Evolutionary conservation across 2,797 vertebrate species (phyloP), one percentile per base, ranked within the genome.

Genomic region (Pangasius larnaudii): DNA sequence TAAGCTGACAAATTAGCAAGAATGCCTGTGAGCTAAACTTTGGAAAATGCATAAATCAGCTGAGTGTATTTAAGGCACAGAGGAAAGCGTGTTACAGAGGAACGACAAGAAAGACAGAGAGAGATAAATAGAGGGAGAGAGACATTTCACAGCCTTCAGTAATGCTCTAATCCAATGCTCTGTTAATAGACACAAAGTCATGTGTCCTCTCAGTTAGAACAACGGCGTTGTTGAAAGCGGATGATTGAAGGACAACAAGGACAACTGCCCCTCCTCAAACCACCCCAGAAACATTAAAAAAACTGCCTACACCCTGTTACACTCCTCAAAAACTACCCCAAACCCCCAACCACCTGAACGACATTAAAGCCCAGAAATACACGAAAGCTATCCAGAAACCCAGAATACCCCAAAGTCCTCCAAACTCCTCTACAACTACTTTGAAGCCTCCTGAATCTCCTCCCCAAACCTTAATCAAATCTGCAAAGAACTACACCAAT

Each of bases 201-300:
- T 89, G 89, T 30, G 74, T 85, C 86, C 89, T 90, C 69, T 94
- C 90, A 89, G 71, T 94, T 93, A 91, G 86, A 92, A 85, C 79
- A 82, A 72, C 78, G 87, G 63, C 88, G 85, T 85, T 88, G 88
- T 18, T 71, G 24, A 59, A 58, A 74, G 71, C 84, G 75, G 74
- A 56, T 88, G 91, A 90, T 80, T 56, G 91, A 91, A 80, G 89
- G 87, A 91, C 85, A 90, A 85, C 88, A 80, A 51, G 53, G 78
- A 39, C 30, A 33, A 86, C 49, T 61, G 51, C 65, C 46, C 82
- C 46, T 71, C 13, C 72, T 71, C 58, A 51, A 89, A 30, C 89
- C 86, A 59, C 51, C 84, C 24, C 53, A 58, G 13, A 42, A 39
- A 33, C 65, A 36, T 53, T 53, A 10, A 2, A 56, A 78, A 9